These are phyloP conservation scores for Chrysoperla carnea DNA, from an alignment of 1,140 invertebrate species.

Conservation along the genomic window DNA sequence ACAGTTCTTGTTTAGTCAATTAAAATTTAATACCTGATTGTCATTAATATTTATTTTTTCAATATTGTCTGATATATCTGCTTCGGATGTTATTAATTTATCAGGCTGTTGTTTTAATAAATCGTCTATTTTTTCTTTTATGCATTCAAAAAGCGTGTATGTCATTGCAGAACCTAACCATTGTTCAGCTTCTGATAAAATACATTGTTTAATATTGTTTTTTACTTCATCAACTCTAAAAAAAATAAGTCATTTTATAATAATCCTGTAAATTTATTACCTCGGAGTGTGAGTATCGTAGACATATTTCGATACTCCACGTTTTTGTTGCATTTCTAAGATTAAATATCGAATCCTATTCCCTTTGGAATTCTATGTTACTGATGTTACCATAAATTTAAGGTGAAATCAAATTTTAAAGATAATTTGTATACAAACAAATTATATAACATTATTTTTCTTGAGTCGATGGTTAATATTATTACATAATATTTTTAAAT, in stretches of 20 bases:
- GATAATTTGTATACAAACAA: too few species aligned
- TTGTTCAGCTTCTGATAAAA: slow-evolving; percentile 55
- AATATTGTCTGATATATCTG: slow-evolving; percentile 16
- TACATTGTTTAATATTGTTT: slow-evolving; percentile 40
- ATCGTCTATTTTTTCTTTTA: slow-evolving; percentile 64
- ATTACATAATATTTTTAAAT: too few species aligned
- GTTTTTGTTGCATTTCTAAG: too few species aligned
- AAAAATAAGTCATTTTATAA: neutral
- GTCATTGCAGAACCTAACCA: slow-evolving; percentile 85
- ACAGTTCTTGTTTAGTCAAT: neutral
- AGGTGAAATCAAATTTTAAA: too few species aligned
- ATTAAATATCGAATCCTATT: too few species aligned
- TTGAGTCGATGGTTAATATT: too few species aligned
- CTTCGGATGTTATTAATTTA: slow-evolving; percentile 11
- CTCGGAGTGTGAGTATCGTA: too few species aligned
- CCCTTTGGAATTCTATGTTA: too few species aligned
- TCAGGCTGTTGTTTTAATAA: slow-evolving; percentile 53
- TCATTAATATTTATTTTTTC: slow-evolving; percentile 25
- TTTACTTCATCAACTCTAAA: slow-evolving; percentile 53
- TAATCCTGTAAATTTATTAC: too few species aligned
- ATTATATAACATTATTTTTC: too few species aligned
- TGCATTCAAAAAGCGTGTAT: slow-evolving; percentile 81
- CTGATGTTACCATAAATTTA: too few species aligned
- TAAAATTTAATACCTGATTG: slow-evolving; percentile 18
- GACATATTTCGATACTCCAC: too few species aligned